Percentiles rank a stretch among this genome's conserved stretches.
phyloP scores from a whole-genome alignment of 2,888 invertebrate species.

The Phrixothrix hirtus region DNA sequence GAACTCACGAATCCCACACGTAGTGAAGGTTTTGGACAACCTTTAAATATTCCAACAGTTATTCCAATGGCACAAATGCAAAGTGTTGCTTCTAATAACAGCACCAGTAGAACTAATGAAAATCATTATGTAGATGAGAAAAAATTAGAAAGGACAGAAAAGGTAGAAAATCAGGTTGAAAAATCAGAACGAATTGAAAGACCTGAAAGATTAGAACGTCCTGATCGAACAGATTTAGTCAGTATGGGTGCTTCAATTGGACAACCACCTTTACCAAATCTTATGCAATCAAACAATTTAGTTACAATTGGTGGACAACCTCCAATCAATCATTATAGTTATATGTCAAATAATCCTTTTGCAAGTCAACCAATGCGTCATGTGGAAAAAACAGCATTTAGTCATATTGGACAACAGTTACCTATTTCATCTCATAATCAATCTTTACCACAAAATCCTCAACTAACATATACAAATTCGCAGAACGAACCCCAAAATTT shows the following conservation, averaged over 20 bases:
- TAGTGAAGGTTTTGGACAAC: conserved; percentile 39
- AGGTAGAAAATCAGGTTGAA: conserved; percentile 41
- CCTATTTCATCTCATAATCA: conserved; percentile 6
- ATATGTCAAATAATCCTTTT: conserved; percentile 57
- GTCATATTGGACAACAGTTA: no score
- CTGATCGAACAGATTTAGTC: conserved; percentile 51
- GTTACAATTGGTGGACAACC: conserved; percentile 63
- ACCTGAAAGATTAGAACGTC: conserved; percentile 43
- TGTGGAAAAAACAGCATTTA: conserved; percentile 37
- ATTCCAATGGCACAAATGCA: conserved; percentile 46
- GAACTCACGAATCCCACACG: conserved; percentile 50
- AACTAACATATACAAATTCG: conserved; percentile 34
- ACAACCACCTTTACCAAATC: conserved; percentile 62
- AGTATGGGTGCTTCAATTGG: conserved; percentile 55
- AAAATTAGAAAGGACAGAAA: conserved; percentile 5
- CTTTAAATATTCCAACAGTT: conserved; percentile 52
- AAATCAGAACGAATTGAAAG: conserved; percentile 47
- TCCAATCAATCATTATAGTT: conserved; percentile 65
- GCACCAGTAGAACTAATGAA: conserved; percentile 9
- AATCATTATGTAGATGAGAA: conserved; percentile 31
- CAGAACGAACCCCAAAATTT: conserved; percentile 71
- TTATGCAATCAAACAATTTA: conserved; percentile 64
- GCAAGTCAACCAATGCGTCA: conserved; percentile 45
- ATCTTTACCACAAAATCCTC: conserved; percentile 24
- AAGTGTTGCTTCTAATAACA: not conserved